phyloP scores from a whole-genome alignment of 2,113 vertebrate genomes.

The Tenrec ecaudatus region DNA sequence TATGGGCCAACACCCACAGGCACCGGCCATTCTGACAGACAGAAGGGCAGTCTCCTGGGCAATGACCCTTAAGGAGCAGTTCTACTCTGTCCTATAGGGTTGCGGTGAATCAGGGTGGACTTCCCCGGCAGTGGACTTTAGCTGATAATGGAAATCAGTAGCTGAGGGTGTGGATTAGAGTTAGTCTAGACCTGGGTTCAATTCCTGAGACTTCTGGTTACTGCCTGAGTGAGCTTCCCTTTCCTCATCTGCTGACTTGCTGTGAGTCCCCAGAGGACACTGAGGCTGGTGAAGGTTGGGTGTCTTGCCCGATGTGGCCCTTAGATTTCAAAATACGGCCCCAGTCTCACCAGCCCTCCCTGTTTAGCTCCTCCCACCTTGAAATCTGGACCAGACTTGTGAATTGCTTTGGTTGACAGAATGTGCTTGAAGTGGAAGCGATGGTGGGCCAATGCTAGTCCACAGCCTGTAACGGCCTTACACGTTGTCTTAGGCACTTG shows the following conservation, averaged over 20 bases:
- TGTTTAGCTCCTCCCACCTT: not conserved
- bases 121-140: too few relatives aligned
- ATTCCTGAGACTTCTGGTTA: too few relatives aligned
- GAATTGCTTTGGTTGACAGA: not conserved
- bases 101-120: too few relatives aligned
- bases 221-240: not conserved
- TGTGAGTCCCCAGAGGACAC: not conserved
- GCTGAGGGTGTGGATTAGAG: not conserved
- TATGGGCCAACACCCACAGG: too few relatives aligned
- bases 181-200: not conserved
- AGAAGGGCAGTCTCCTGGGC: too few relatives aligned
- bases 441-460: not conserved
- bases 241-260: not conserved
- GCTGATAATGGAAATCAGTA: too few relatives aligned
- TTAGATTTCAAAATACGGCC: not conserved
- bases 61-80: too few relatives aligned
- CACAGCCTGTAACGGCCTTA: not conserved
- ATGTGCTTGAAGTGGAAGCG: not conserved
- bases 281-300: not conserved
- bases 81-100: too few relatives aligned
- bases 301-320: too few relatives aligned
- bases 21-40: too few relatives aligned
- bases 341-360: too few relatives aligned
- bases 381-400: not conserved
- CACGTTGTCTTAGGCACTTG: fast-evolving